Evolutionary conservation across 2,797 vertebrate genomes (phyloP).

Genomic region (Karalla daura): DNA sequence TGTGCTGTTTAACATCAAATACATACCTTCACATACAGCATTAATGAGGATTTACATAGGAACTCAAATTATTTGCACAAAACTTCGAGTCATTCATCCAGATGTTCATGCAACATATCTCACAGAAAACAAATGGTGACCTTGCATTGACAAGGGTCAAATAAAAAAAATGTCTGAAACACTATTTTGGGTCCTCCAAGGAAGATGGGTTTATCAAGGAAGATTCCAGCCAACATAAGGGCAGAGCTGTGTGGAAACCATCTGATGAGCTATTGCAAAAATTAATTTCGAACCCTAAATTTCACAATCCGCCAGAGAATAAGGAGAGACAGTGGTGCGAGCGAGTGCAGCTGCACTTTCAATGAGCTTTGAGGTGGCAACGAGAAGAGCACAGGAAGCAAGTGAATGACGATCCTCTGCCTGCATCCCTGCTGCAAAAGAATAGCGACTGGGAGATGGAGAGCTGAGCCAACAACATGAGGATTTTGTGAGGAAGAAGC

Average conservation of each 20-base stretch:
- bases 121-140: neutral
- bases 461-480: neutral
- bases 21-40: too few relatives aligned
- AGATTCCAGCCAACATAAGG: neutral
- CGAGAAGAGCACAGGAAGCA: too few relatives aligned
- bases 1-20: too few relatives aligned
- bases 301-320: neutral
- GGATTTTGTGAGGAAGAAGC: neutral
- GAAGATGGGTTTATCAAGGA: neutral
- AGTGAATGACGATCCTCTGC: neutral
- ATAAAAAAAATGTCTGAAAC: neutral
- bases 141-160: neutral
- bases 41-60: too few relatives aligned
- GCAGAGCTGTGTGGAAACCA: neutral
- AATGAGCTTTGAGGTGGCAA: neutral
- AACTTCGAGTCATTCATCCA: too few relatives aligned
- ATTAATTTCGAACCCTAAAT: neutral
- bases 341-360: neutral
- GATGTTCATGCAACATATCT: neutral
- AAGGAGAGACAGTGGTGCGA: neutral
- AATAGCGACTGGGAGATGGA: too few relatives aligned
- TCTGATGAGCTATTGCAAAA: too few relatives aligned
- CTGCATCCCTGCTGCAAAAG: neutral
- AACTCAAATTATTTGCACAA: too few relatives aligned
- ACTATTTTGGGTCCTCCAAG: neutral